Base-by-base conservation (phyloP, 2,888 invertebrate genomes). In the Pseudolycoriella hygida region DNA sequence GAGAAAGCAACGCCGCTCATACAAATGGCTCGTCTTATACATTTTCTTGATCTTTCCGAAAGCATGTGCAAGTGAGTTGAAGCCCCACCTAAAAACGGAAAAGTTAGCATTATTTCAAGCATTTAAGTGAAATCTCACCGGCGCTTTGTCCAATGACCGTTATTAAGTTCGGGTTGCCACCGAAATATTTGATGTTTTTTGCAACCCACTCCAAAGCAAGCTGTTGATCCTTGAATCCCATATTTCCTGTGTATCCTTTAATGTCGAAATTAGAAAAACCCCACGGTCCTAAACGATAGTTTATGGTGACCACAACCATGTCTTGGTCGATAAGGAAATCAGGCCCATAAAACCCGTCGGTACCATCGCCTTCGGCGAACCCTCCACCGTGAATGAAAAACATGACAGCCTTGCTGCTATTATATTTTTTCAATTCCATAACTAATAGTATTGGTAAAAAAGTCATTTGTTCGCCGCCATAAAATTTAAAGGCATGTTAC, bases 361-460 rank as follows among this genome's bases (percentile, higher is more conserved):
- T 25, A 17, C 39, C 14, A 20, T 11, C 17, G 8, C 37, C 38
- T 12, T 12, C 5, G 6, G 14, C 14, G 31, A 25, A 44, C 17
- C n/a, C 38, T 10, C 44, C 44, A 8, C 44, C 44, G 15, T 44
- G 44, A 15, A 44, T 44, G 18, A 39, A 44, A 25, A 44, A 38
- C 11, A 44, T 14, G 5, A 44, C 44, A 10, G 44, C 38, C n/a
- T 32, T n/a, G 18, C 31, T 43, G 11, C 18, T 32, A 6, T 34
- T 34, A 6, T 8, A 2, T 3, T 34, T 34, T 1, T 32, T n/a
- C n/a, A 18, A 8, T n/a, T 30, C 31, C 31, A 3, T 25, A 25
- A 25, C 25, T 25, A 8, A 6, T 8, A 25, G 25, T 6, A 25
- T 25, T 8, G 8, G 25, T 25, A 25, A 4, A n/a, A n/a, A 25